Base-by-base conservation (phyloP, 2,113 vertebrate species). In the Tor tambroides region DNA sequence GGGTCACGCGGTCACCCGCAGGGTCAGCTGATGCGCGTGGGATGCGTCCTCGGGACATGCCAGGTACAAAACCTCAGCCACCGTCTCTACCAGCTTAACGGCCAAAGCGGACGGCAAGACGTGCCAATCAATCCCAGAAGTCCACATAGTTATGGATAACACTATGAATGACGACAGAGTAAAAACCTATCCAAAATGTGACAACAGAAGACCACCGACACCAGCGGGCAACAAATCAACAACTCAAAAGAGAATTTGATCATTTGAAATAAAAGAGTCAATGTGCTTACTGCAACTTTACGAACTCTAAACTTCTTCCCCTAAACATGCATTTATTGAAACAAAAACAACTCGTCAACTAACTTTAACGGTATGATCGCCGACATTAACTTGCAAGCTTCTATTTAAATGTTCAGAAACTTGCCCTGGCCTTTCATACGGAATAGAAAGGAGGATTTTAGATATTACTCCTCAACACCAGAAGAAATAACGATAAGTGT, bases 61-160 rank as follows among this genome's bases (percentile, higher is more conserved):
- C 97, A 96, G 89, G 96, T 97, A 74, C 97, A 98, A 90, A 97
- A 97, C 92, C 96, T 98, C 74, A 96, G 96, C 89, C 95, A 97
- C 72, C 95, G 97, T n/a, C 94, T 98, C 2, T 98, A 97, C 94
- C 97, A 96, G 91, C 96, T 98, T 5, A 91, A 96, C 72, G 94
- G 95, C 0, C 95, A 95, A 9, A 91, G 87, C 0, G 94, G 96
- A 6, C 93, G 93, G 11, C 93, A 94, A 26, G 95, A 96, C 78
- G 95, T 95, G 30, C 96, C 97, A 6, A 88, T 97, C 61, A 95
- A 97, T 92, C 96, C 96, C 80, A 95, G 90, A 85, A 98, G 96
- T 86, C 97, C 97, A n/a, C 96, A 97, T 91, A 98, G 97, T 92
- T 98, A 96, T 1, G 97, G 97, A 88, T 98, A 92, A 97, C 56